These are phyloP conservation scores for Lasioglossum baleicum DNA, from an alignment of 1,140 invertebrate genomes.

Conservation along the genomic window DNA sequence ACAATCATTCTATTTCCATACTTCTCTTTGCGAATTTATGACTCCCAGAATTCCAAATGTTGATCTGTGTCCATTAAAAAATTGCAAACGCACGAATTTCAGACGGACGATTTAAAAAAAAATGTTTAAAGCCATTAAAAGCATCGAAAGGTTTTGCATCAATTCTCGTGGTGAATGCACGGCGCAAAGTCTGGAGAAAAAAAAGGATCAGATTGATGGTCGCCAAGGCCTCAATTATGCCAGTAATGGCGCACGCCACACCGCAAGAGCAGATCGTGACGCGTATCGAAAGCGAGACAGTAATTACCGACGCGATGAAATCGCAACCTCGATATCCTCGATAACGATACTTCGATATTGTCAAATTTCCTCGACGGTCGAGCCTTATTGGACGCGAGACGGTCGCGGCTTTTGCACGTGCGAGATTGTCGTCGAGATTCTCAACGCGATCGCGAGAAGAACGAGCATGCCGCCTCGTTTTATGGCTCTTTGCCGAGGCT, in stretches of 20 bases:
- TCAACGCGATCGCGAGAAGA: not conserved
- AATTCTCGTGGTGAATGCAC: not conserved
- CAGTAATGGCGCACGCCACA: conserved; percentile 17
- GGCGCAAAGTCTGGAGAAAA: not conserved
- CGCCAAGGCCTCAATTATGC: conserved; percentile 33
- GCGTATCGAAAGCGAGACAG: conserved; percentile 17
- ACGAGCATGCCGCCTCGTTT: not conserved
- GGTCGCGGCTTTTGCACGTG: not conserved
- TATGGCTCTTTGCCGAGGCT: not conserved
- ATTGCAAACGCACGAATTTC: too few species aligned
- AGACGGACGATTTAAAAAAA: too few species aligned
- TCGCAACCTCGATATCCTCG: not conserved
- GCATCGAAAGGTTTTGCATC: too few species aligned
- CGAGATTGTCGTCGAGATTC: not conserved
- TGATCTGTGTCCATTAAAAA: too few species aligned
- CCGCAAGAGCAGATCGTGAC: conserved; percentile 11
- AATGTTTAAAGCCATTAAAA: too few species aligned
- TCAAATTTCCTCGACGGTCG: not conserved
- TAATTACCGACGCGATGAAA: not conserved
- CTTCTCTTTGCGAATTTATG: too few species aligned
- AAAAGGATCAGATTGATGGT: not conserved
- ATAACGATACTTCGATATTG: not conserved
- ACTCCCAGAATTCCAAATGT: too few species aligned
- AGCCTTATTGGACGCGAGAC: not conserved
- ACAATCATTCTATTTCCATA: too few species aligned